These are phyloP conservation scores for Ladona fulva DNA, from an alignment of 1,140 invertebrate species.

Conservation along the genomic window DNA sequence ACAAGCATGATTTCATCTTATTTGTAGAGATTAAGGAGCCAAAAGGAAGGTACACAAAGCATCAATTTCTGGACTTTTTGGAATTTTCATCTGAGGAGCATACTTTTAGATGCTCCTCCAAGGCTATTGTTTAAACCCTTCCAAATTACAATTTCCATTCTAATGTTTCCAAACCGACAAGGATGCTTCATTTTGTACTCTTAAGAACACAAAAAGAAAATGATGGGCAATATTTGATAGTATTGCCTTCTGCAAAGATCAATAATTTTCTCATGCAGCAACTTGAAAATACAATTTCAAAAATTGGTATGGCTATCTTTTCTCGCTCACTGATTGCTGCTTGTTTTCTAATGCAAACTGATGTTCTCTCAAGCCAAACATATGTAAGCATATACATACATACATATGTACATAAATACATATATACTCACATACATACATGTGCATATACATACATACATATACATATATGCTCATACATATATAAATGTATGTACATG, in stretches of 20 bases:
- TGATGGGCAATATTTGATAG: neutral
- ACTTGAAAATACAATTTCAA: too few relatives aligned
- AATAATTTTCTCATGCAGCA: too few relatives aligned
- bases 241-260: neutral
- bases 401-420: neutral
- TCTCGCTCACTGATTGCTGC: too few relatives aligned
- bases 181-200: neutral
- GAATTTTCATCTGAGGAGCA: too few relatives aligned
- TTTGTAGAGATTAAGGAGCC: neutral
- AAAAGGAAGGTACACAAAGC: neutral
- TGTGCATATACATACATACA: slow-evolving; percentile 11
- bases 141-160: neutral
- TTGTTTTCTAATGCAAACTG: too few relatives aligned
- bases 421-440: slow-evolving; percentile 3
- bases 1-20: neutral
- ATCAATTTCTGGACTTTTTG: neutral
- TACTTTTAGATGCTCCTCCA: neutral
- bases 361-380: too few relatives aligned
- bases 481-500: slow-evolving; percentile 3
- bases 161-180: neutral
- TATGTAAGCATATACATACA: neutral
- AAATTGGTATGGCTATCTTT: too few relatives aligned
- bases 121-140: neutral
- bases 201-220: neutral
- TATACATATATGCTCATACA: neutral